Evolutionary conservation across 2,113 vertebrate genomes (phyloP), one percentile per base, ranked within the genome.

Genomic region (Tachuris rubrigastra): DNA sequence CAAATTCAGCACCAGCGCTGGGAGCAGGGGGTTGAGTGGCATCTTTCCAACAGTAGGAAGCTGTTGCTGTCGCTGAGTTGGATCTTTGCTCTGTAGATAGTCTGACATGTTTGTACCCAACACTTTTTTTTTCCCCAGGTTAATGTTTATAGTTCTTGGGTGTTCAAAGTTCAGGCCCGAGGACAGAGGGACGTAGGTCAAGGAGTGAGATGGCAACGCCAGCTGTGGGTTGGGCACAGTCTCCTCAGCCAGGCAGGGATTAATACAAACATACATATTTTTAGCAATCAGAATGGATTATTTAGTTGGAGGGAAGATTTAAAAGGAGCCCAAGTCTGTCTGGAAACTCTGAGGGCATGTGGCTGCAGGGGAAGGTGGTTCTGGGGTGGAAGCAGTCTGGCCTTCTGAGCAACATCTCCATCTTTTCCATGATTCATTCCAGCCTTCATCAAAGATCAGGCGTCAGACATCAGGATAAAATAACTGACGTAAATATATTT

Each of bases 1-100:
- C 30, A 12, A 6, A 9, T 53, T 62, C 68, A 47, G 5, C 80
- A 21, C 22, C 71, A 18, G 27, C 0, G 0, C 6, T 2, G 50
- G 50, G 60, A 84, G 56, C 31, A 5, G 19, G 28, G 28, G 44
- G 14, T 8, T 11, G 35, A 27, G 16, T 6, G 24, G 81, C 12
- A 4, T 33, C 65, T 65, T 80, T n/a, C 58, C 49, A 44, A 56
- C 42, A 33, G 42, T 13, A n/a, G 46, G 30, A 33, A 59, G 16
- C 49, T 85, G 53, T 10, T 62, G 55, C 15, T 63, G n/a, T 31
- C 69, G 65, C 96, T 13, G 80, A 86, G 67, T 37, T 1, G 7
- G 67, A 72, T 69, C n/a, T 88, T 83, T 68, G 24, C 42, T 58
- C 7, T 1, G 6, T 30, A 55, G 42, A 65, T 41, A 47, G 53